Evolutionary conservation across 2,888 invertebrate species (phyloP).

Genomic region (Branchinecta sandiegonensis): DNA sequence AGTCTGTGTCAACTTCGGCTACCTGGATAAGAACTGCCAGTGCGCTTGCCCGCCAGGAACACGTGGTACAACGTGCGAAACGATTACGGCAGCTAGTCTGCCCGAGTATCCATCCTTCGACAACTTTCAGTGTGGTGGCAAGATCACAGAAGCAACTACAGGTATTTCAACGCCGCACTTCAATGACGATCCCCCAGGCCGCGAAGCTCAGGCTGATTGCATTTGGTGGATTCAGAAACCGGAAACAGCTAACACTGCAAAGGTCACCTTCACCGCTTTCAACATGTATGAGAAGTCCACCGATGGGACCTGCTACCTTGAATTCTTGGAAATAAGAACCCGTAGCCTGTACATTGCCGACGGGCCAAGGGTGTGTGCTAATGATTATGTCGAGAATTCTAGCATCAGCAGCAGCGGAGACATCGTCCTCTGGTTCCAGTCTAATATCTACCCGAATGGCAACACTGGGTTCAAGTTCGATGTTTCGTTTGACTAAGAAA

Average conservation of each 20-base stretch:
- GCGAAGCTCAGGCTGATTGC: neutral
- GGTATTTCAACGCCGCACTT: neutral
- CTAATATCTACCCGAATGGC: neutral
- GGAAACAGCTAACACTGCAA: neutral
- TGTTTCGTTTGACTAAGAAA: neutral
- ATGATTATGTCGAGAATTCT: neutral
- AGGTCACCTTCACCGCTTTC: neutral
- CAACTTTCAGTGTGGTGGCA: neutral
- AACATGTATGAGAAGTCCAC: neutral
- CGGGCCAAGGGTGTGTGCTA: neutral
- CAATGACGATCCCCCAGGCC: neutral
- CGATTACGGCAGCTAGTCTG: neutral
- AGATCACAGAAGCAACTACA: neutral
- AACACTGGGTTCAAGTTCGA: neutral
- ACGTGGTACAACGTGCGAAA: neutral
- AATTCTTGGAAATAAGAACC: neutral
- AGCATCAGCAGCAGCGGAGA: neutral
- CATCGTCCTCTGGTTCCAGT: constrained; percentile 14
- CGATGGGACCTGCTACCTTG: neutral
- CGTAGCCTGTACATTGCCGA: neutral
- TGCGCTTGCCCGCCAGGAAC: neutral
- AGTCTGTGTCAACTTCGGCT: neutral
- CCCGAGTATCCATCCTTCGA: neutral
- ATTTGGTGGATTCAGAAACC: constrained; percentile 12
- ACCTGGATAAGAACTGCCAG: neutral